Base-by-base conservation (phyloP, 2,113 vertebrate genomes). In the Macquaria australasica region DNA sequence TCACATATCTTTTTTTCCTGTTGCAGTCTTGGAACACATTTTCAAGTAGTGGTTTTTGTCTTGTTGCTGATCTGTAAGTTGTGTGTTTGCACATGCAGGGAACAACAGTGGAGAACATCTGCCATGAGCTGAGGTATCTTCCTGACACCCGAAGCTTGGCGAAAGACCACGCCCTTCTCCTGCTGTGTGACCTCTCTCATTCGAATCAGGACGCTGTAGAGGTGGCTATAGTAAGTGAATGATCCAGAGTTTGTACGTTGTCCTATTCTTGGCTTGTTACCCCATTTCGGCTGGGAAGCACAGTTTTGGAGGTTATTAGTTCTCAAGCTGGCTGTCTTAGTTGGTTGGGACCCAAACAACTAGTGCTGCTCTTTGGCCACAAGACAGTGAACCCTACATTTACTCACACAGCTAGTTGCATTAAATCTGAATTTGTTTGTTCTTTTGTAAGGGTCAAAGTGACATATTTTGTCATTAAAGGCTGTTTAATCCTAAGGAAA, bases 101-200 rank as follows among this genome's bases (percentile, higher is more conserved):
- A 68, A 98, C 97, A 41, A 99, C 97, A 0, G 97, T 98, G 93
- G 97, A 97, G 89, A 95, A 96, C 55, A 96, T 99, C 85, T 99
- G 98, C 92, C 96, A 95, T 0, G 97, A 99, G 90, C 96, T 99
- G 82, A 96, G 98, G 9, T 97, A 98, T 84, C 95, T 99, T 72
- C 97, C 97, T 1, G 96, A 96, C 53, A 96, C 96, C 0, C 93
- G 97, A 82, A 95, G 91, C 0, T 92, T 97, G 79, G 97, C 98
- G 8, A 96, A 93, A 20, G 97, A 98, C 20, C 96, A 95, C 73
- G 68, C 93, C 58, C 95, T 99, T 0, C 91, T 98, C 85, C 92
- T 99, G 84, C 90, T 99, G 5, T 99, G 98, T 87, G 98, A 98
- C 79, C 92, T 96, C 1, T 97, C 97, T 0, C 95, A 95, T 75